Base-by-base conservation (phyloP, 2,113 vertebrate genomes). In the Centropus bengalensis region DNA sequence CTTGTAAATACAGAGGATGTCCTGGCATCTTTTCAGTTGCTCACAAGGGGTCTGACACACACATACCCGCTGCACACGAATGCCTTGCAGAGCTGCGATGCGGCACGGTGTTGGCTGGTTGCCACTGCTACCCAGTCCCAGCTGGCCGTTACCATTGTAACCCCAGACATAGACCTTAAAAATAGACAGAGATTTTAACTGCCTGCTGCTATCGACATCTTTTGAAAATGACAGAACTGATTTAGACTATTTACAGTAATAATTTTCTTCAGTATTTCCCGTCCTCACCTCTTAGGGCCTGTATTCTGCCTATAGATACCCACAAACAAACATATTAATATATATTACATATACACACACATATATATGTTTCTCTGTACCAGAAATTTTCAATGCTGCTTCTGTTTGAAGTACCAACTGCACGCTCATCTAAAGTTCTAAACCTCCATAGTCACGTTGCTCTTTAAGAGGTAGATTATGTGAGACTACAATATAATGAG, bases 71-170 rank as follows among this genome's bases (percentile, higher is more conserved):
- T 99, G 97, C 3, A 99, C 96, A 54, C 97, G 98, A 95, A 99
- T 96, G 88, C 99, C 99, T 90, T 99, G 99, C 84, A 99, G 94
- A 56, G 99, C 98, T 27, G 99, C 99, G 16, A 99, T 98, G 84
- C 99, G 98, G 71, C 99, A 99, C 0, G 99, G 99, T 0, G 99
- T 99, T 60, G 99, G 99, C 97, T 99, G 99, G 86, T 99, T 99
- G 68, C 99, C 98, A 8, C 98, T 99, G 97, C 98, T 99, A 82
- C 99, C 99, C 89, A 99, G 95, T 64, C 99, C 99, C 2, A 99
- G 98, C 97, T 99, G 99, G 10, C 99, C 99, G 1, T 99, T 99
- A 71, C 99, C 99, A 84, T 99, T 99, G 97, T 99, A 99, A 33
- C 99, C 99, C 99, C 99, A 99, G 24, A 99, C 99, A 33, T 99